Percentiles rank a stretch among this genome's conserved stretches.
Conservation (phyloP, 2,113 vertebrate species). For the Trogon surrucura region DNA sequence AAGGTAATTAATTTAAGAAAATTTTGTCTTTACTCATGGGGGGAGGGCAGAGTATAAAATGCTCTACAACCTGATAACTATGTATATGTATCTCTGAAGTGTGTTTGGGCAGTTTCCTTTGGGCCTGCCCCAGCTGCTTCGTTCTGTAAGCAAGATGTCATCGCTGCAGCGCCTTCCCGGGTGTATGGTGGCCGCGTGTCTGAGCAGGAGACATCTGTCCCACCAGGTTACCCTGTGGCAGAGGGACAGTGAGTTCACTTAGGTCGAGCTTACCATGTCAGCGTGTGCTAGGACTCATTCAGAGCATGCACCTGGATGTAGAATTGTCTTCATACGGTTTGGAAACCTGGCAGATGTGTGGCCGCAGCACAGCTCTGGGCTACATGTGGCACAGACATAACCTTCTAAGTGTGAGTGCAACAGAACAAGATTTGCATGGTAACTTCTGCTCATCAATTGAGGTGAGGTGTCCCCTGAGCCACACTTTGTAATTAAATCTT, state of each 20-base stretch:
- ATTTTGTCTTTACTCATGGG: neutral
- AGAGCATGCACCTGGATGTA: neutral
- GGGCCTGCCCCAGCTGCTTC: neutral
- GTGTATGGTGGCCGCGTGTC: neutral
- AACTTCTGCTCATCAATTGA: neutral
- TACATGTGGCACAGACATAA: too few species aligned
- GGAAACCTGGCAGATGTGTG: neutral
- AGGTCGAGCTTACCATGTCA: neutral
- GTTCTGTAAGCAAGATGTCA: rapidly evolving
- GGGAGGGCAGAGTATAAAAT: neutral
- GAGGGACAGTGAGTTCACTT: neutral
- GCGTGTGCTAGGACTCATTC: neutral
- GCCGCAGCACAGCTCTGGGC: neutral
- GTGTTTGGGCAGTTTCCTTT: neutral
- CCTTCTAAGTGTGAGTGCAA: neutral
- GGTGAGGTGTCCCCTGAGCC: neutral
- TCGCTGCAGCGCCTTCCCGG: rapidly evolving
- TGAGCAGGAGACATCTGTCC: neutral
- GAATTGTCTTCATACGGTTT: neutral
- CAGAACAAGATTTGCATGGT: neutral
- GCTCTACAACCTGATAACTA: neutral
- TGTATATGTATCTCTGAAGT: neutral
- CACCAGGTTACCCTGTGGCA: neutral
- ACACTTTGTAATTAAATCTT: neutral
- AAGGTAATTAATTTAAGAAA: neutral